phyloP scores from a whole-genome alignment of 2,888 invertebrate genomes.

The Ornithoptera alexandrae region DNA sequence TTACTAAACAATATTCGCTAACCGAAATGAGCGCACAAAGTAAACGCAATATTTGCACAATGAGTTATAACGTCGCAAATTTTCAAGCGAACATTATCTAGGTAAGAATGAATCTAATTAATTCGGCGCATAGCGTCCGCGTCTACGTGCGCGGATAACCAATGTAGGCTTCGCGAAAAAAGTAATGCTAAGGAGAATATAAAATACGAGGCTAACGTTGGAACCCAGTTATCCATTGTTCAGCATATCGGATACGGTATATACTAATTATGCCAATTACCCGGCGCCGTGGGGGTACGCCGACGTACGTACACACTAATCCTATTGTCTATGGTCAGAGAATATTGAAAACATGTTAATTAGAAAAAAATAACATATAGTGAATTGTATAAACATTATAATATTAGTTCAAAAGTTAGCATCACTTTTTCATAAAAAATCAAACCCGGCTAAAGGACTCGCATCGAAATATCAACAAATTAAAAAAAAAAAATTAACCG shows the following conservation, averaged over 20 bases:
- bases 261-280: constrained; percentile 57
- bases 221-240: constrained; percentile 42
- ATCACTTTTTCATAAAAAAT: not conserved
- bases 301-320: constrained; percentile 34
- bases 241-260: constrained; percentile 45
- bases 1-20: constrained; percentile 28
- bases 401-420: not conserved
- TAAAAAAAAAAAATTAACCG: too few species aligned
- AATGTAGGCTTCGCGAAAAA: constrained; percentile 41
- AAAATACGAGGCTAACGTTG: constrained; percentile 37
- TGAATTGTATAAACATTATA: not conserved
- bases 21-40: constrained; percentile 31
- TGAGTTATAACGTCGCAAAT: constrained; percentile 35
- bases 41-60: constrained; percentile 22
- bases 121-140: constrained; percentile 34
- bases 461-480: too few species aligned
- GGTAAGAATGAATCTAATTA: constrained; percentile 41
- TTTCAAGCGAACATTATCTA: constrained; percentile 39
- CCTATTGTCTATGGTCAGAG: constrained; percentile 3
- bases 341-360: not conserved
- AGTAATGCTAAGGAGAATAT: constrained; percentile 48
- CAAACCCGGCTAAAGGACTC: too few species aligned
- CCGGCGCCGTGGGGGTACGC: constrained; percentile 28
- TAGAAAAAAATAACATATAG: not conserved
- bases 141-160: constrained; percentile 42